Evolutionary conservation across 2,797 vertebrate genomes (phyloP).

Genomic region (Heliangelus exortis): DNA sequence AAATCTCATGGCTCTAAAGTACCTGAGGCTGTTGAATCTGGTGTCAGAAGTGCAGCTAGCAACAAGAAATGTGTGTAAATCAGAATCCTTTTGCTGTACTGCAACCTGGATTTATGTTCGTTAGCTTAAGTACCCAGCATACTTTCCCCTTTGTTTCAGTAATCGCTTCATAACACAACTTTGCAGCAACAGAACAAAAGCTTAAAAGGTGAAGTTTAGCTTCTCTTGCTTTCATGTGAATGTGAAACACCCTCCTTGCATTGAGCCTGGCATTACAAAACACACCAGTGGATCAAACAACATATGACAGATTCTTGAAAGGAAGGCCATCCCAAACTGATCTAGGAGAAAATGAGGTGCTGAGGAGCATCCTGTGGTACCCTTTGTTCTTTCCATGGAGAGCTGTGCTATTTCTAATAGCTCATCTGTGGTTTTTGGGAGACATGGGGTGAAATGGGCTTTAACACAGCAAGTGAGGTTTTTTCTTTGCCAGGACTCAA

Average conservation of each 20-base stretch:
- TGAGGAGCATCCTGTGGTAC: not conserved
- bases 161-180: conserved; percentile 24
- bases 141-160: conserved; percentile 14
- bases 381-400: not conserved
- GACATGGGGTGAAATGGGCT: not conserved
- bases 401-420: not conserved
- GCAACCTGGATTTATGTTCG: not conserved
- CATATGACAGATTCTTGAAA: not conserved
- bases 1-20: not conserved
- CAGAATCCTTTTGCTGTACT: not conserved
- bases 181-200: not conserved
- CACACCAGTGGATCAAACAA: not conserved
- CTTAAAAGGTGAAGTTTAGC: conserved; percentile 19
- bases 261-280: not conserved
- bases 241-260: not conserved
- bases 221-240: conserved; percentile 6
- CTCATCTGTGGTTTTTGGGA: not conserved
- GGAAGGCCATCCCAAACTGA: not conserved
- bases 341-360: not conserved
- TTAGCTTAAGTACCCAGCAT: not conserved
- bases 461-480: not conserved
- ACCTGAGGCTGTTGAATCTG: not conserved
- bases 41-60: not conserved
- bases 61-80: not conserved
- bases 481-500: not conserved